A percentile compares a stretch with the other conserved stretches of the same genome.
These are phyloP conservation scores for Spheniscus mendiculus DNA, from an alignment of 2,113 vertebrate species.

Conservation along the genomic window DNA sequence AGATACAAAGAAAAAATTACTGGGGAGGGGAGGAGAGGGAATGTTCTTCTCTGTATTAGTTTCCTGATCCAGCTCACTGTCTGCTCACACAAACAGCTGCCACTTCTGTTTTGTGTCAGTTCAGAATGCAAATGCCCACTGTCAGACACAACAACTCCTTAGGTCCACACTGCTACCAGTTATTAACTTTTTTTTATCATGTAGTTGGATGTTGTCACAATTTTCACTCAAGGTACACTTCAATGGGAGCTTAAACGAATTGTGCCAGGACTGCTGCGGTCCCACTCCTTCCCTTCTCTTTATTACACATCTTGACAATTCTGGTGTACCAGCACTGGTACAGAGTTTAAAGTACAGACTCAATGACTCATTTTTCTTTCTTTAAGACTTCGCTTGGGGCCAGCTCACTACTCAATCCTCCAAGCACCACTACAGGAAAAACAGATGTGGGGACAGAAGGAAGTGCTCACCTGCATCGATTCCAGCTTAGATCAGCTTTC, in stretches of 20 bases:
- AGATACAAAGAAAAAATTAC: not conserved
- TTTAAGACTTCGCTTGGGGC: not conserved
- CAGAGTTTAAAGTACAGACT: not conserved
- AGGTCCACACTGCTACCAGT: not conserved
- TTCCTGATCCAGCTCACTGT: not conserved
- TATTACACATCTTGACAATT: fast-evolving
- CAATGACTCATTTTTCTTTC: not conserved
- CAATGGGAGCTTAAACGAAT: not conserved
- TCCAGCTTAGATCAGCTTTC: not conserved
- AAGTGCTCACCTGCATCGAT: not conserved
- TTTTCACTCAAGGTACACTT: not conserved
- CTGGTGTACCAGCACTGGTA: not conserved
- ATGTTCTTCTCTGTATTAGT: not conserved
- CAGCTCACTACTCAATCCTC: not conserved
- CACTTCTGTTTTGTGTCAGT: not conserved
- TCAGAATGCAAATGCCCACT: not conserved
- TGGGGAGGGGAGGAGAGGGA: too few species aligned
- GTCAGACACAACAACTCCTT: not conserved
- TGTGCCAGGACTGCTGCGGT: not conserved
- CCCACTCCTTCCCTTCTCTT: not conserved
- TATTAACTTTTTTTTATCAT: not conserved
- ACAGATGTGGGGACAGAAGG: not conserved
- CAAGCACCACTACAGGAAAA: not conserved
- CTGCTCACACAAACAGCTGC: not conserved
- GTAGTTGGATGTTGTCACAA: not conserved